Base-by-base conservation (phyloP, 2,797 vertebrate genomes). In the Chaetodon trifasciatus region DNA sequence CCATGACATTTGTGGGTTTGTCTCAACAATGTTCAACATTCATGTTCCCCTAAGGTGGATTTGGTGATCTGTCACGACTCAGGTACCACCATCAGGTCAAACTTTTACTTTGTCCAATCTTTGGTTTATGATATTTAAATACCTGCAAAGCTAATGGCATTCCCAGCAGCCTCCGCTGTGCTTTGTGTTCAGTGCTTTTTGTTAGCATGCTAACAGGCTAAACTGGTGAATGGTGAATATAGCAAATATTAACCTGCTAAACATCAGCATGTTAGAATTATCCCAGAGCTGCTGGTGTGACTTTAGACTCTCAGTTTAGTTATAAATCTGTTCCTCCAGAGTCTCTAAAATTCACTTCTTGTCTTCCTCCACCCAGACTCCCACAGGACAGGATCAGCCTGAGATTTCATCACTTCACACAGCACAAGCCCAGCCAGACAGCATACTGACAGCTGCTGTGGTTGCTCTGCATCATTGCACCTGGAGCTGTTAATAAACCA, bases 371-470 rank as follows among this genome's bases (percentile, higher is more conserved):
- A 28, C 8, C 11, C 32, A 21, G 37, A 11, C 53, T 55, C 72
- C 64, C 17, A 1, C 61, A 7, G 32, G 8, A 49, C 50, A 37
- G 52, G 40, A 50, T 56, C 28, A 40, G 32, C 0, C 50, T 4
- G 39, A 60, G 49, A 58, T 63, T 6, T 71, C 8, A 37, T 21
- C 13, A 24, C 63, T 61, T 67, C 49, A 55, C 21, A 19, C 46
- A 21, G 16, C 62, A 65, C 74, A 72, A 69, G 73, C 32, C 21
- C 49, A 32, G 9, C 8, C 21, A 42, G 12, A 47, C 64, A 75
- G 73, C n/a, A 64, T 55, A 39, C 37, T 3, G 56, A 83, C 70
- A 75, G 57, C 82, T 69, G 78, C 47, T 74, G 62, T 15, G 28
- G 35, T 10, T 56, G 47, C 19, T 57, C 55, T 42, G 69, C 55